Evolutionary conservation across 2,113 vertebrate genomes (phyloP).

Genomic region (Neotragus pygmaeus): DNA sequence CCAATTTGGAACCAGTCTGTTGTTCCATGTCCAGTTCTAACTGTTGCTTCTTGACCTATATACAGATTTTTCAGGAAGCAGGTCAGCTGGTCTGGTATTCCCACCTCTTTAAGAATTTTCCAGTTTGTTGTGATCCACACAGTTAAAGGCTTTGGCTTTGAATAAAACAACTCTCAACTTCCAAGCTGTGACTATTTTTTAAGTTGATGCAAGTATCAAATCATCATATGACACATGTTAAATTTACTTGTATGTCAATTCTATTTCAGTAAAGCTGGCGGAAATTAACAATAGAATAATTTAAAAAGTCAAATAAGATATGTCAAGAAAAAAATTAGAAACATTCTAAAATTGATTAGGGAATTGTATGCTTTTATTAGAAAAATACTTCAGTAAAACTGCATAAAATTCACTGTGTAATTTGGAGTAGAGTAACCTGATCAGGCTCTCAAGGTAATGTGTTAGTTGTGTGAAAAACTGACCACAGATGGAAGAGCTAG

Average conservation of each 20-base stretch:
- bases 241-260: background rate
- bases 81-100: background rate
- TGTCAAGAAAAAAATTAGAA: background rate
- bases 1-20: background rate
- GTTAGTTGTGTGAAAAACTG: background rate
- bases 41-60: background rate
- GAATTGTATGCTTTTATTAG: background rate
- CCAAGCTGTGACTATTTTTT: background rate
- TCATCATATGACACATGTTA: background rate
- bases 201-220: accelerated
- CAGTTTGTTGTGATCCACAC: background rate
- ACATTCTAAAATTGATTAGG: background rate
- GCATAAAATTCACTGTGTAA: background rate
- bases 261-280: background rate
- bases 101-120: background rate
- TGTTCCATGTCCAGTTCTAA: background rate
- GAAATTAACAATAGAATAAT: background rate
- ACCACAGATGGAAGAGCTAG: background rate
- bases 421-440: background rate
- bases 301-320: background rate
- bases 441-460: background rate
- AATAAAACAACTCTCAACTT: background rate
- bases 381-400: background rate
- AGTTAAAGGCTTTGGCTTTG: background rate
- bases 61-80: background rate